Conservation (phyloP, 2,888 invertebrate species). For the Megaustenia siamemsis region DNA sequence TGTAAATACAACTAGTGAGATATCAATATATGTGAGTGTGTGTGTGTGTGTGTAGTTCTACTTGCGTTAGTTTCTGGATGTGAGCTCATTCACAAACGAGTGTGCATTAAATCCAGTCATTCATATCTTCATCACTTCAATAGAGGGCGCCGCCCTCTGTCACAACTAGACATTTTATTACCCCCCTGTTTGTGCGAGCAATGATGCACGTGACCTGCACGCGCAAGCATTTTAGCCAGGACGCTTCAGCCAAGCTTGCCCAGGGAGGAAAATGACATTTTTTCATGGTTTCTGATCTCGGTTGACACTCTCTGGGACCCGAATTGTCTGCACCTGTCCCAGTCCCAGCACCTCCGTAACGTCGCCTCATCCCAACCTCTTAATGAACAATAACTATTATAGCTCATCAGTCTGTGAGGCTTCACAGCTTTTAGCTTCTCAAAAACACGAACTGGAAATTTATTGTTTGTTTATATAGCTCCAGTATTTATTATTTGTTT, state of each 20-base stretch:
- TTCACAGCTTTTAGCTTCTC: too few species aligned
- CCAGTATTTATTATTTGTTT: too few species aligned
- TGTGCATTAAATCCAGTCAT: neutral
- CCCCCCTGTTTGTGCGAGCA: constrained; percentile 16
- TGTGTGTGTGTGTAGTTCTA: neutral
- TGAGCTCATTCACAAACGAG: constrained; percentile 14
- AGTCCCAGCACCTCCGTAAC: neutral
- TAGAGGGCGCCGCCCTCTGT: neutral
- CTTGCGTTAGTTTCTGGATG: neutral
- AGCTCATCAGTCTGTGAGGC: neutral
- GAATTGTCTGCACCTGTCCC: constrained; percentile 43
- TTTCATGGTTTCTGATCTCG: constrained; percentile 26
- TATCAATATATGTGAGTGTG: neutral
- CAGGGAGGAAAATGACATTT: constrained; percentile 15
- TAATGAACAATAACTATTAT: neutral
- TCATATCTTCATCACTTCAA: constrained; percentile 13
- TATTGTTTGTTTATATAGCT: too few species aligned
- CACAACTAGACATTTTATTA: neutral
- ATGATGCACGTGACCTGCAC: constrained; percentile 24
- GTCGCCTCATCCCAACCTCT: too few species aligned
- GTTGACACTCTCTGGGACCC: neutral
- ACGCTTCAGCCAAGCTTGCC: neutral
- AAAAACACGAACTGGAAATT: too few species aligned
- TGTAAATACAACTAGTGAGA: neutral
- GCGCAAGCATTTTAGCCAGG: constrained; percentile 22